Evolutionary conservation across 2,888 invertebrate species (phyloP).

Genomic region (Chromoteleia sp.): DNA sequence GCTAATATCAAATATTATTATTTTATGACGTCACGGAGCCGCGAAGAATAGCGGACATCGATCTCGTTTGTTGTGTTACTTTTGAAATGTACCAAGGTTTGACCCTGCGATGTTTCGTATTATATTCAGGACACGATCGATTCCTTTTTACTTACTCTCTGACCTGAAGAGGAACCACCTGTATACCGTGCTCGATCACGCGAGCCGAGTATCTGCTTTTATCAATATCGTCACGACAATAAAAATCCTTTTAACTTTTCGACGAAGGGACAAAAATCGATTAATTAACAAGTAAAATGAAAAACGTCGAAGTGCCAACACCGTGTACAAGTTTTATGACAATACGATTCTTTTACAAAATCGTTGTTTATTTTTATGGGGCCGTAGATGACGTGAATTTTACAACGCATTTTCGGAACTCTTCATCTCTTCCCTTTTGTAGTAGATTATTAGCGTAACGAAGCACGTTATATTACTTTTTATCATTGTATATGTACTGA

Average conservation of each 20-base stretch:
- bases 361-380: neutral
- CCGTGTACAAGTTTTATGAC: neutral
- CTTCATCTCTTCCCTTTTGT: too few species aligned
- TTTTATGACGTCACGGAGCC: conserved; percentile 26
- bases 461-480: too few species aligned
- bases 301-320: conserved; percentile 1
- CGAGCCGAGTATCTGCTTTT: conserved; percentile 64
- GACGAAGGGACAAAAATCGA: conserved; percentile 47
- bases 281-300: conserved; percentile 51
- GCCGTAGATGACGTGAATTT: too few species aligned
- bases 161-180: conserved; percentile 66
- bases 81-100: conserved; percentile 65
- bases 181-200: conserved; percentile 63
- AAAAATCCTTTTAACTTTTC: conserved; percentile 62
- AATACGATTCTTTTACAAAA: neutral
- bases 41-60: conserved; percentile 57
- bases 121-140: conserved; percentile 66
- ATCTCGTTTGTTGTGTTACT: conserved; percentile 58
- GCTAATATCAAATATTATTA: conserved; percentile 42
- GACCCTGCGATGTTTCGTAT: conserved; percentile 64
- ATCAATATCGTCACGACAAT: conserved; percentile 63
- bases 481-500: too few species aligned
- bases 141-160: conserved; percentile 65
- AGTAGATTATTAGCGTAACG: too few species aligned
- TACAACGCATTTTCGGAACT: too few species aligned